phyloP scores from a whole-genome alignment of 2,888 invertebrate species.

The Catocala fraxini region DNA sequence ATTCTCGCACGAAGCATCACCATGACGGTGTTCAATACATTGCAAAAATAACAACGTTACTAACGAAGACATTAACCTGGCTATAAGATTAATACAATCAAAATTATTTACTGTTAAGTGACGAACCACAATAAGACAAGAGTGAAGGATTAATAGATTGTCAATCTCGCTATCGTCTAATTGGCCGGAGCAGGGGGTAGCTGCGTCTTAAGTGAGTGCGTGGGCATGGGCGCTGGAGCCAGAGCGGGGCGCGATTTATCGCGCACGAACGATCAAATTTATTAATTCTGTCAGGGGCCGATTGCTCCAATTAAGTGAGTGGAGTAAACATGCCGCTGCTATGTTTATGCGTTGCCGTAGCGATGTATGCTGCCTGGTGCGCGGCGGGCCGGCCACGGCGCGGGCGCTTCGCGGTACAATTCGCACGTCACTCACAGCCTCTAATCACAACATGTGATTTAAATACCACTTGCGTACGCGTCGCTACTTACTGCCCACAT shows the following conservation, averaged over 20 bases:
- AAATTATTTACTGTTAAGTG: constrained; percentile 39
- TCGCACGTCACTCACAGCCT: constrained; percentile 65
- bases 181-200: constrained; percentile 48
- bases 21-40: constrained; percentile 66
- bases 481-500: constrained; percentile 32
- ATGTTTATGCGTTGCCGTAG: constrained; percentile 70
- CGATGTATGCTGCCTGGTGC: constrained; percentile 42
- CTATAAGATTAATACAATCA: constrained; percentile 7
- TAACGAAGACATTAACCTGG: constrained; percentile 1
- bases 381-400: constrained; percentile 15
- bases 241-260: constrained; percentile 69
- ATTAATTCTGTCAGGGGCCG: constrained; percentile 79
- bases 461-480: constrained; percentile 52
- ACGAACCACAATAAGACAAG: constrained; percentile 26
- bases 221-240: constrained; percentile 65
- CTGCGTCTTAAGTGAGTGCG: constrained; percentile 54
- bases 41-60: constrained; percentile 47
- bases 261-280: constrained; percentile 73
- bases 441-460: constrained; percentile 65
- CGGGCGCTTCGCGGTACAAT: constrained; percentile 55
- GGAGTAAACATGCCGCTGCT: constrained; percentile 76
- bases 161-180: constrained; percentile 49
- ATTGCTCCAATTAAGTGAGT: constrained; percentile 82
- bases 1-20: constrained; percentile 75
- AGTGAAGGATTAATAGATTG: constrained; percentile 43